These are phyloP conservation scores for Halictus rubicundus DNA, from an alignment of 1,140 invertebrate genomes.

Conservation along the genomic window DNA sequence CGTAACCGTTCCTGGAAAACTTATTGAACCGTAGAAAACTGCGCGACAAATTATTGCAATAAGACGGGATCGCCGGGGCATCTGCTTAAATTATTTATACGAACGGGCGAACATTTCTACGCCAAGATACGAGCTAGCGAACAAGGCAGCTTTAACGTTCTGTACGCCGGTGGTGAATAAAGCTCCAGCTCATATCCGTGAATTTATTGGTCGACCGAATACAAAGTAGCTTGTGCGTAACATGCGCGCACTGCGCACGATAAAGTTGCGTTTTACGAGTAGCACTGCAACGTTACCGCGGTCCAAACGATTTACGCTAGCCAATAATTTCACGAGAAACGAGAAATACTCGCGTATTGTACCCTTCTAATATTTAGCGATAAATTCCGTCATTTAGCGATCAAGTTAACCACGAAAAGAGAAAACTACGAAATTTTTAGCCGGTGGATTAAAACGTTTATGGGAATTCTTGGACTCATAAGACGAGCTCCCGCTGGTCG, in stretches of 20 bases:
- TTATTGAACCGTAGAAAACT: not conserved
- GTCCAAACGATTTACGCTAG: not conserved
- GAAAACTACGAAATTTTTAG: no score
- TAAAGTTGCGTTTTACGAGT: slow-evolving; percentile 10
- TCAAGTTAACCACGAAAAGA: no score
- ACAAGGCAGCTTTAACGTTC: not conserved
- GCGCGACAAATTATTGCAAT: not conserved
- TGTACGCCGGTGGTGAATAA: slow-evolving; percentile 1
- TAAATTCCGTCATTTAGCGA: no score
- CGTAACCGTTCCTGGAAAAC: not conserved
- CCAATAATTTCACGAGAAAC: not conserved
- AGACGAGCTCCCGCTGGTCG: no score
- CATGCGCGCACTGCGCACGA: not conserved
- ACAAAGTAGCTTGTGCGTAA: not conserved
- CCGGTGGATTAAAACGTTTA: no score
- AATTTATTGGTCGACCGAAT: slow-evolving; percentile 25
- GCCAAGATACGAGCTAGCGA: not conserved
- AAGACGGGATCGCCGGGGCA: not conserved
- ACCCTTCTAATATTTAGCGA: no score
- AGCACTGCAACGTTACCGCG: not conserved
- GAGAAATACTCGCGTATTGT: no score
- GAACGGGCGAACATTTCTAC: not conserved
- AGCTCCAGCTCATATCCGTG: not conserved
- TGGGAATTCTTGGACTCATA: no score
- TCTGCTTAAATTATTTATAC: slow-evolving; percentile 4